phyloP scores from a whole-genome alignment of 2,888 invertebrate species.

The Cephus sareptanus region DNA sequence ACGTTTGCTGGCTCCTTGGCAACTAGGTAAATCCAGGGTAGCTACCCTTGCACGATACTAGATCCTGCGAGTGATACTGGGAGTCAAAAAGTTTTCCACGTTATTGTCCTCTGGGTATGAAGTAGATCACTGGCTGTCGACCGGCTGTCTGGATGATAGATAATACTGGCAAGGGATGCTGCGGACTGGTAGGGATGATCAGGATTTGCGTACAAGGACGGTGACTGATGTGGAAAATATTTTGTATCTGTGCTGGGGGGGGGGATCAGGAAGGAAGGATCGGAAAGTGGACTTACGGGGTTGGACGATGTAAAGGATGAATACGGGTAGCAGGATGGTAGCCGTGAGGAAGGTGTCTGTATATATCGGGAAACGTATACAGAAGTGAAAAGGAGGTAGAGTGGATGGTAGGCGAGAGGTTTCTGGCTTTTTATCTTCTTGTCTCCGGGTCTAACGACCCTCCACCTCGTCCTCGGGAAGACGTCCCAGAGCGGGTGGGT shows the following conservation, averaged over 20 bases:
- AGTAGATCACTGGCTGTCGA: neutral
- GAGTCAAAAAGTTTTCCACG: neutral
- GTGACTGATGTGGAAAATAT: neutral
- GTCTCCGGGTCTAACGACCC: slow-evolving; percentile 23
- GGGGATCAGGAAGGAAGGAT: neutral
- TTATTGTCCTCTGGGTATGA: neutral
- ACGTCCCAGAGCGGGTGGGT: neutral
- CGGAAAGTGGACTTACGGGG: neutral
- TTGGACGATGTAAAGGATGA: neutral
- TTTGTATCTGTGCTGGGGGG: neutral
- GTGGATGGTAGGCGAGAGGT: neutral
- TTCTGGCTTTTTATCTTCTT: slow-evolving; percentile 23
- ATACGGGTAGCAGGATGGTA: neutral
- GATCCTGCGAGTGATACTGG: neutral
- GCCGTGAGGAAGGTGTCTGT: neutral
- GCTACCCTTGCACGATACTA: neutral
- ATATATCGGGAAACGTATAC: neutral
- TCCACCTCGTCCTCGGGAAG: neutral
- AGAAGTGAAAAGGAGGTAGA: neutral
- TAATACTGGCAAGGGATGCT: neutral
- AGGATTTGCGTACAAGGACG: neutral
- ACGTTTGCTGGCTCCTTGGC: neutral
- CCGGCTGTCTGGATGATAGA: neutral
- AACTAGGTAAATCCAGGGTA: neutral
- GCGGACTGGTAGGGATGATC: neutral